Evolutionary conservation across 2,113 vertebrate species (phyloP).

Genomic region (Gymnorhina tibicen): DNA sequence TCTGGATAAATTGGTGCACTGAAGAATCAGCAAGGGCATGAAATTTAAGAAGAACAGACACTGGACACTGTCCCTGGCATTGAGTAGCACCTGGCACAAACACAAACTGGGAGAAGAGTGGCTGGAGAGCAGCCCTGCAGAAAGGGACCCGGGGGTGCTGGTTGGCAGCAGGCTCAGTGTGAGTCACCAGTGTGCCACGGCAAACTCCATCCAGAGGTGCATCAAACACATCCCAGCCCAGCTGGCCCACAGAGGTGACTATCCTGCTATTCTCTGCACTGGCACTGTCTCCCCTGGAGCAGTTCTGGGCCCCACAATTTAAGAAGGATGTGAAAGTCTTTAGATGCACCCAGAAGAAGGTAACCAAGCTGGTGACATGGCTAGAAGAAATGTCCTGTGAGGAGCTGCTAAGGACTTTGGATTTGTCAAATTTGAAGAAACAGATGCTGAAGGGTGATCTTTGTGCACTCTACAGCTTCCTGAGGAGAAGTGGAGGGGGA

Average conservation of each 20-base stretch:
- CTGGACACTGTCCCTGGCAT: neutral
- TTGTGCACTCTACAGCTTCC: neutral
- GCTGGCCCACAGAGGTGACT: rapidly evolving
- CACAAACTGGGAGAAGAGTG: neutral
- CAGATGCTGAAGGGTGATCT: neutral
- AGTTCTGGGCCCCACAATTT: neutral
- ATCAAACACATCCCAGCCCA: neutral
- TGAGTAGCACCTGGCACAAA: neutral
- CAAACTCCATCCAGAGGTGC: neutral
- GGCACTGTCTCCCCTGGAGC: neutral
- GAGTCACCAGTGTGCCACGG: neutral
- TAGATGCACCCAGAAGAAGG: neutral
- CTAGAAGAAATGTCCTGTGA: neutral
- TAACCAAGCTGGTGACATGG: neutral
- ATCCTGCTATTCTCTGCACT: neutral
- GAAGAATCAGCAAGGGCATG: neutral
- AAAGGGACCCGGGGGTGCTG: neutral
- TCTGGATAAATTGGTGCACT: neutral
- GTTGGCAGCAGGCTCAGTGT: neutral
- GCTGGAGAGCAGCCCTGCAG: neutral
- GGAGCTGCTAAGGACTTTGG: neutral
- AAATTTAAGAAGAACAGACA: neutral
- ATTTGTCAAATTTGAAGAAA: neutral
- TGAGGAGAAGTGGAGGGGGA: neutral
- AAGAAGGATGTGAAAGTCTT: neutral